Percentiles rank a stretch among this genome's conserved stretches.
phyloP scores from a whole-genome alignment of 1,140 invertebrate species.

The Helicoverpa armigera region DNA sequence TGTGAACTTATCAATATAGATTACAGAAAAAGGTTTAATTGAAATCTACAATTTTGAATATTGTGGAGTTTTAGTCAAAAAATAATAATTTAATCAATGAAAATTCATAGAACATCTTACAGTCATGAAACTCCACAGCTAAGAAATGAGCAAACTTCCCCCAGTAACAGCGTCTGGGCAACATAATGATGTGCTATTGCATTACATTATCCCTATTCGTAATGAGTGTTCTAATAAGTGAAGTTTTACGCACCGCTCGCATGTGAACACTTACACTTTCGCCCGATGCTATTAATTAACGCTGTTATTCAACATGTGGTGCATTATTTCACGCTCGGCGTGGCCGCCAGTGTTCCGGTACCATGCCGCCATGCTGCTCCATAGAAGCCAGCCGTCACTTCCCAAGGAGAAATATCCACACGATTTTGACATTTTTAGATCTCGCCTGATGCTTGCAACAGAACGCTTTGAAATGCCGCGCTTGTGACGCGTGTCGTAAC shows the following conservation, averaged over 20 bases:
- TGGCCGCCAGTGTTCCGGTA: conserved; percentile 65
- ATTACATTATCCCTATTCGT: conserved; percentile 52
- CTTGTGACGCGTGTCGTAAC: conserved; percentile 67
- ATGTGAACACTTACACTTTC: conserved; percentile 82
- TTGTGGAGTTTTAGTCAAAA: too few relatives aligned
- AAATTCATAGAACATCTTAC: too few relatives aligned
- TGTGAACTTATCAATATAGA: conserved; percentile 21
- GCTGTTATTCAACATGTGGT: conserved; percentile 77
- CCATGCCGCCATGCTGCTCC: conserved; percentile 54
- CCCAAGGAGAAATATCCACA: conserved; percentile 70
- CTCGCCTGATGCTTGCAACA: conserved; percentile 68
- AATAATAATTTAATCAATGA: too few relatives aligned
- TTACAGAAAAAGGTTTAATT: neutral
- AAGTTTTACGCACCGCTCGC: conserved; percentile 66
- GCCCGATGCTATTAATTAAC: conserved; percentile 74
- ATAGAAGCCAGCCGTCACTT: conserved; percentile 46
- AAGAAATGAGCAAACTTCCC: conserved; percentile 1
- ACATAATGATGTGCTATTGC: conserved; percentile 24
- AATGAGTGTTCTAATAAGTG: conserved; percentile 73
- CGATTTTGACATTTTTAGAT: conserved; percentile 83
- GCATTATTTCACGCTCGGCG: conserved; percentile 75
- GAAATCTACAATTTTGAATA: too few relatives aligned
- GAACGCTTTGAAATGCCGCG: conserved; percentile 72
- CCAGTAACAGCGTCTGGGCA: neutral
- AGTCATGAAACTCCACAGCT: conserved; percentile 1